Evolutionary conservation across 2,113 vertebrate genomes (phyloP).

Genomic region (Asarcornis scutulata): DNA sequence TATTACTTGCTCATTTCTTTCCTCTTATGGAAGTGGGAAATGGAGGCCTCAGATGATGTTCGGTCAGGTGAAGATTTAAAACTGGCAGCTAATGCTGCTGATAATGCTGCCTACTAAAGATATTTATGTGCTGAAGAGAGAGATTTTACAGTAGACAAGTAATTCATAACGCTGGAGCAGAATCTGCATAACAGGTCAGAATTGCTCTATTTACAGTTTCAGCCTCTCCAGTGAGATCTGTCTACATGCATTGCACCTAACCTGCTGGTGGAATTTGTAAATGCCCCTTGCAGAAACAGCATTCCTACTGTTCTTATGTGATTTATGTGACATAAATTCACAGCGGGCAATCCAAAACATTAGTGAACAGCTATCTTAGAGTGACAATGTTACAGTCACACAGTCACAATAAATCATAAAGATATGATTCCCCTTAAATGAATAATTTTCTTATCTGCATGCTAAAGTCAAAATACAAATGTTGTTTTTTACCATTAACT

Average conservation of each 20-base stretch:
- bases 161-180: background rate
- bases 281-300: background rate
- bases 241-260: background rate
- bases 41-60: background rate
- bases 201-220: background rate
- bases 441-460: background rate
- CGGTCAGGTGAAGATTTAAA: background rate
- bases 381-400: background rate
- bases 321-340: background rate
- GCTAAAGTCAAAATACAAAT: background rate
- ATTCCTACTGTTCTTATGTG: background rate
- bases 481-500: background rate
- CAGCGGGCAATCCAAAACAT: background rate
- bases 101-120: background rate
- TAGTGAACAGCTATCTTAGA: background rate
- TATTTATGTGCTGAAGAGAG: background rate
- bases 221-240: background rate
- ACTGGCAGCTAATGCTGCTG: background rate
- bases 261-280: background rate
- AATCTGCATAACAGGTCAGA: background rate
- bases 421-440: background rate
- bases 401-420: background rate
- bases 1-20: background rate
- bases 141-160: background rate
- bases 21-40: background rate